Evolutionary conservation across 2,888 invertebrate genomes (phyloP).

Genomic region (Lymantria dispar): DNA sequence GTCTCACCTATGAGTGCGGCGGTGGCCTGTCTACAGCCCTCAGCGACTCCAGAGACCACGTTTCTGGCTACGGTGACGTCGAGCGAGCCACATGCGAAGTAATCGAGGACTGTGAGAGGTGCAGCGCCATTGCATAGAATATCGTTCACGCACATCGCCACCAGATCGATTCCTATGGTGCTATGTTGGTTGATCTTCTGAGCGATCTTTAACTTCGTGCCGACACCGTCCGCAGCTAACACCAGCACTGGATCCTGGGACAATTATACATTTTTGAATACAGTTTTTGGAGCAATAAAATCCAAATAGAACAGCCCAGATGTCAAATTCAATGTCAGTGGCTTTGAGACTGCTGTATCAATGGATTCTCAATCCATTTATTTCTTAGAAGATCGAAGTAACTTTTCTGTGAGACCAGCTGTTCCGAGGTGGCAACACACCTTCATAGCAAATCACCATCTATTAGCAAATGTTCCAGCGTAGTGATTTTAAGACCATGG

Average conservation of each 20-base stretch:
- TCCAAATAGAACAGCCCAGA: too few relatives aligned
- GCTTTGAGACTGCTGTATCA: too few relatives aligned
- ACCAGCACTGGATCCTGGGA: constrained; percentile 91
- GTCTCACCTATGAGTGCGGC: constrained; percentile 91
- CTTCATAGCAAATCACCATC: too few relatives aligned
- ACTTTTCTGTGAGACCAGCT: too few relatives aligned
- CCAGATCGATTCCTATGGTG: constrained; percentile 96
- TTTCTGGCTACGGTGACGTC: constrained; percentile 85
- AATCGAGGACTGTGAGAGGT: constrained; percentile 97
- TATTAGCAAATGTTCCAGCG: too few relatives aligned
- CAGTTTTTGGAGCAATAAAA: too few relatives aligned
- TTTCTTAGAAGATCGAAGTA: too few relatives aligned
- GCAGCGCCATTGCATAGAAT: constrained; percentile 97
- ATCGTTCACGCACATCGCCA: constrained; percentile 99
- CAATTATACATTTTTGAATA: too few relatives aligned
- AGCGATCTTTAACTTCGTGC: constrained; percentile 97
- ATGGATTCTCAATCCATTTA: too few relatives aligned
- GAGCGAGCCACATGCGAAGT: constrained; percentile 94
- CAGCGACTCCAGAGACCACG: constrained; percentile 91
- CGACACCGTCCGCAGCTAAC: constrained; percentile 98
- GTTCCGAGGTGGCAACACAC: too few relatives aligned
- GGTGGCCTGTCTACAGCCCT: constrained; percentile 91
- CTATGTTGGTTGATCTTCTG: constrained; percentile 88
- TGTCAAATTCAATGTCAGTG: too few relatives aligned
- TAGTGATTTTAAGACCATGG: too few relatives aligned